A percentile compares a stretch with the other conserved stretches of the same genome.
Evolutionary conservation across 53 echinoderm and acorn worm species (phyloP).

Genomic region (Henricia sp.): DNA sequence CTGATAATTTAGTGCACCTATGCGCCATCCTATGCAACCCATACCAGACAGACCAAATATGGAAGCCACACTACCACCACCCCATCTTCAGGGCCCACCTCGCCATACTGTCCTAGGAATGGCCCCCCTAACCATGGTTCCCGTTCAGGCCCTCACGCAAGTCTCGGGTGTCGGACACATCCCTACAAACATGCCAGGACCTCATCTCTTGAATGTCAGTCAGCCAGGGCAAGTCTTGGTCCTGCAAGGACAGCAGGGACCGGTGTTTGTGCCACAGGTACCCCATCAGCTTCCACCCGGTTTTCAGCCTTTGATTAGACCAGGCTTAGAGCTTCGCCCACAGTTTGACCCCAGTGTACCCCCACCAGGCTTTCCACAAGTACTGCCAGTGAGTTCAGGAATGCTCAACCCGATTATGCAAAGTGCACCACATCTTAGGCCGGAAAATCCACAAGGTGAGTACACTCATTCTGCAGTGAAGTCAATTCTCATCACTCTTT

Average conservation of each 20-base stretch:
- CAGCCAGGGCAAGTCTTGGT: neutral
- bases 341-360: neutral
- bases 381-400: slow-evolving; percentile 8
- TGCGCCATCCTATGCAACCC: too few relatives aligned
- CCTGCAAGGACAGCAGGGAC: neutral
- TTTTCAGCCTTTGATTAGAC: neutral
- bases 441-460: slow-evolving; percentile 11
- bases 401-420: slow-evolving; percentile 13
- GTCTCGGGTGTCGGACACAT: neutral
- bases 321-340: neutral
- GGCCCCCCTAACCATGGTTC: neutral
- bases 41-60: neutral
- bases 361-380: neutral
- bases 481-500: too few relatives aligned
- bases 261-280: neutral
- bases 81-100: neutral
- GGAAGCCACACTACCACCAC: neutral
- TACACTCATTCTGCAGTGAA: neutral
- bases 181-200: neutral
- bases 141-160: slow-evolving; percentile 10
- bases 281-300: neutral
- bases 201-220: neutral
- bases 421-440: slow-evolving; percentile 23
- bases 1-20: too few relatives aligned
- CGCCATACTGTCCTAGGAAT: slow-evolving; percentile 24